Evolutionary conservation across 2,797 vertebrate genomes (phyloP).

Genomic region (Nyctibius grandis): DNA sequence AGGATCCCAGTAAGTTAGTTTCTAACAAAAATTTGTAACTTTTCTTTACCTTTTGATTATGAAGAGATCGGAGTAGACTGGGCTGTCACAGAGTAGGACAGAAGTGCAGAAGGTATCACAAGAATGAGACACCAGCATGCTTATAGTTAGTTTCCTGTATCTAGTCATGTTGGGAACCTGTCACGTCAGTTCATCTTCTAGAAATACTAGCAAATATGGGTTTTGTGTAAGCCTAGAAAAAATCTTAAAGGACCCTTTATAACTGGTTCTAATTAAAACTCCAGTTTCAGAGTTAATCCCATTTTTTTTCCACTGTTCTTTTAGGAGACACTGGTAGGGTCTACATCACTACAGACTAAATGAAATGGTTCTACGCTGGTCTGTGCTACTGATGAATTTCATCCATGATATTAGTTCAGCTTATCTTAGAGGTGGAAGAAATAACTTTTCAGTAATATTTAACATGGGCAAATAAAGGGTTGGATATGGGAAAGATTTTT

Average conservation of each 20-base stretch:
- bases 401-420: neutral
- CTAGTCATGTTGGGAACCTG: neutral
- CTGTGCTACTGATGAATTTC: neutral
- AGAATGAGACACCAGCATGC: neutral
- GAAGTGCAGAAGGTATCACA: neutral
- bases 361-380: neutral
- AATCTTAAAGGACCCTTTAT: neutral
- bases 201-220: neutral
- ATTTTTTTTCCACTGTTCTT: neutral
- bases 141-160: neutral
- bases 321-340: neutral
- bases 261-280: neutral
- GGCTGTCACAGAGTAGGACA: neutral
- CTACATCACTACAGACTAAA: neutral
- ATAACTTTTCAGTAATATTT: neutral
- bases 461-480: neutral
- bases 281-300: neutral
- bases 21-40: neutral
- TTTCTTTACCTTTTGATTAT: neutral
- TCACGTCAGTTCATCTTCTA: neutral
- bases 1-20: constrained; percentile 83
- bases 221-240: neutral
- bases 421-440: neutral
- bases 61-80: neutral
- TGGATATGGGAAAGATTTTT: neutral